phyloP scores from a whole-genome alignment of 2,888 invertebrate species.

The Dryobota labecula region DNA sequence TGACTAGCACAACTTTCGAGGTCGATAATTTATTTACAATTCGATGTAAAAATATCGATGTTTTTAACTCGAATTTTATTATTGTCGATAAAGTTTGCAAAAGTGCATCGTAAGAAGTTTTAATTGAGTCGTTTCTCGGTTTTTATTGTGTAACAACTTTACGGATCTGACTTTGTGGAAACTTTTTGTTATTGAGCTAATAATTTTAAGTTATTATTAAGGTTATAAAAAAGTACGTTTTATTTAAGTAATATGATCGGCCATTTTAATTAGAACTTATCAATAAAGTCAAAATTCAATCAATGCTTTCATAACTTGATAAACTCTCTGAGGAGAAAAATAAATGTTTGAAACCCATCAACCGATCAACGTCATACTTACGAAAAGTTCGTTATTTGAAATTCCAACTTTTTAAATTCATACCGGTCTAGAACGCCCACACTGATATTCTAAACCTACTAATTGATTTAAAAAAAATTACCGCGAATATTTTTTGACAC shows the following conservation, averaged over 20 bases:
- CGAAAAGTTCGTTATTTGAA: constrained; percentile 5
- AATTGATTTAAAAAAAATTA: neutral
- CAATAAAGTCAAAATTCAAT: constrained; percentile 1
- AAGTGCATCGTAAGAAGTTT: constrained; percentile 58
- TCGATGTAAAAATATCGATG: constrained; percentile 33
- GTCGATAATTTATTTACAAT: constrained; percentile 27
- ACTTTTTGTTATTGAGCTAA: constrained; percentile 47
- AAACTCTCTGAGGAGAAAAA: neutral
- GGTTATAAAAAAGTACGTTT: constrained; percentile 31
- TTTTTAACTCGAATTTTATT: constrained; percentile 38
- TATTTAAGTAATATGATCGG: constrained; percentile 7
- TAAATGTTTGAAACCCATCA: neutral
- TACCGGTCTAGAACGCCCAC: neutral
- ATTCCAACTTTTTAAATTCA: neutral
- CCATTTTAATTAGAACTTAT: constrained; percentile 22
- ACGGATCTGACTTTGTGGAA: constrained; percentile 49
- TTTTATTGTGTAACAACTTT: constrained; percentile 54
- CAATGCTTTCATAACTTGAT: neutral
- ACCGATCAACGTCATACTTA: neutral
- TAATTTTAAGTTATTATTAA: constrained; percentile 40
- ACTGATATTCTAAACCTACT: neutral
- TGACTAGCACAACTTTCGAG: constrained; percentile 39
- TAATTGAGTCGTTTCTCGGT: constrained; percentile 56
- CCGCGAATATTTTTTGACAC: neutral
- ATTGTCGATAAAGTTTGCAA: constrained; percentile 41